Conservation (phyloP, 1,140 invertebrate genomes). For the Panulirus ornatus region DNA sequence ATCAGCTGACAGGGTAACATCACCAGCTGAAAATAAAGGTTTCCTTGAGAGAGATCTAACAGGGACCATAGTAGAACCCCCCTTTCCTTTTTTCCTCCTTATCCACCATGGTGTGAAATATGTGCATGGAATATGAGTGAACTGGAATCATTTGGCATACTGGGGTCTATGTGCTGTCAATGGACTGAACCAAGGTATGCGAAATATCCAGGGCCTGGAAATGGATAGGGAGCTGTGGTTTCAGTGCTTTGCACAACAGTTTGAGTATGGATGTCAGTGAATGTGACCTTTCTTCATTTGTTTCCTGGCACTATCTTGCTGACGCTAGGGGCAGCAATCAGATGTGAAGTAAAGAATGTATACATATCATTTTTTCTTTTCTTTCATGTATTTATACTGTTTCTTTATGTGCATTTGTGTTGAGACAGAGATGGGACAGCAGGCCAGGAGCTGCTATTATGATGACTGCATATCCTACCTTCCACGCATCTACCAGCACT, state of each 20-base stretch:
- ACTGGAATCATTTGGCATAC: neutral
- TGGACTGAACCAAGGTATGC: no score
- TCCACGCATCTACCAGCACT: conserved; percentile 7
- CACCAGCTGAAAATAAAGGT: neutral
- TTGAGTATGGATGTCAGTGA: no score
- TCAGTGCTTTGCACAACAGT: no score
- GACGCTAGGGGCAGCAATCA: no score
- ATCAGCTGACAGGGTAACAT: no score
- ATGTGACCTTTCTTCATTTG: no score
- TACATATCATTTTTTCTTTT: no score
- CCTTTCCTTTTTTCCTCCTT: neutral
- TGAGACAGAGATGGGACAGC: neutral
- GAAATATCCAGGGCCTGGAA: no score
- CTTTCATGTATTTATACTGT: no score
- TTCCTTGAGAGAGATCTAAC: neutral
- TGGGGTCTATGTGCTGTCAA: no score
- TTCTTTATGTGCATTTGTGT: neutral
- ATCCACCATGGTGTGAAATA: neutral
- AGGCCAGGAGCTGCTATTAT: neutral
- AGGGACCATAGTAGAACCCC: neutral
- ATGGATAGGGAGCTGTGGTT: no score
- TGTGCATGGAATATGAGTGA: neutral
- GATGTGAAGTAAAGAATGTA: neutral
- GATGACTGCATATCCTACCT: neutral
- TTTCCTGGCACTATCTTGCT: no score